These are phyloP conservation scores for Argyrosomus japonicus DNA, from an alignment of 2,113 vertebrate genomes.

Conservation along the genomic window DNA sequence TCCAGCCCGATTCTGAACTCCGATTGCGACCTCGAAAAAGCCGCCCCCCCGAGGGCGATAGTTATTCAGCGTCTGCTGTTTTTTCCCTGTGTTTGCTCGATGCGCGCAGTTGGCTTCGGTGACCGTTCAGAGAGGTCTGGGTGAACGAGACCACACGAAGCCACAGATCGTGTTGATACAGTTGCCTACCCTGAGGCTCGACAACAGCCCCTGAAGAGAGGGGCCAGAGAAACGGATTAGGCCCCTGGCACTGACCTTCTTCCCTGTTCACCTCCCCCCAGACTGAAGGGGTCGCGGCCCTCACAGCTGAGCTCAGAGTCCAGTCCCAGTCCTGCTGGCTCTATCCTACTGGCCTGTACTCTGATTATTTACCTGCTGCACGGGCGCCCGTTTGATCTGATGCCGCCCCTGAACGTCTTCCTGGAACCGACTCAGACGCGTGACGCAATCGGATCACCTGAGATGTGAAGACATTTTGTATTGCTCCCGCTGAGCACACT, in stretches of 20 bases:
- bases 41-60: constrained; percentile 29
- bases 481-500: constrained; percentile 28
- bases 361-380: constrained; percentile 56
- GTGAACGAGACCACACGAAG: constrained; percentile 63
- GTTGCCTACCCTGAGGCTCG: constrained; percentile 79
- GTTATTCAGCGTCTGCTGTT: constrained; percentile 78
- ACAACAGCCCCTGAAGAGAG: constrained; percentile 79
- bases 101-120: constrained; percentile 63
- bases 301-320: constrained; percentile 67
- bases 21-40: constrained; percentile 7
- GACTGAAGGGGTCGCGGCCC: constrained; percentile 36
- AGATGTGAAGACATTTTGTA: not conserved
- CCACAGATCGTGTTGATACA: constrained; percentile 77
- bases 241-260: constrained; percentile 54
- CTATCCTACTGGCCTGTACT: constrained; percentile 30
- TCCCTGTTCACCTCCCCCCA: constrained; percentile 39
- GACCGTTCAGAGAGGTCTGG: constrained; percentile 66
- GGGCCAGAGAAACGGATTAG: constrained; percentile 57
- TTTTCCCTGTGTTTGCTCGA: constrained; percentile 67
- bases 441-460: constrained; percentile 38
- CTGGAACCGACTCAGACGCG: constrained; percentile 10
- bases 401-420: constrained; percentile 8
- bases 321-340: constrained; percentile 33
- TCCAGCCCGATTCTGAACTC: constrained; percentile 38
- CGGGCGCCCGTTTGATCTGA: constrained; percentile 31